phyloP scores from a whole-genome alignment of 2,113 vertebrate genomes.

The Australoheros scitulus region DNA sequence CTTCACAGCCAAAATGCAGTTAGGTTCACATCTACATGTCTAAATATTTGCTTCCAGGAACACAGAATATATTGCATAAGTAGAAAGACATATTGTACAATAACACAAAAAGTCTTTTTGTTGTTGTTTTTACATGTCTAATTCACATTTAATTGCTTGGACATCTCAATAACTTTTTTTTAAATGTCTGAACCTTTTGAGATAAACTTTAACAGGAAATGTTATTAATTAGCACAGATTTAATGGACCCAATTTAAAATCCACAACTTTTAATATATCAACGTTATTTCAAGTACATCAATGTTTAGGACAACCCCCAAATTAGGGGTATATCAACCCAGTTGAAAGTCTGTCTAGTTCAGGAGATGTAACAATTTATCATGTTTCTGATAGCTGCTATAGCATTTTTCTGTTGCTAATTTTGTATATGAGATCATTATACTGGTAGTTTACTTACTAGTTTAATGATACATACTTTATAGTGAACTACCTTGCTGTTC shows the following conservation, averaged over 20 bases:
- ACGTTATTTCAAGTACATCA: not conserved
- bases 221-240: not conserved
- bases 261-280: not conserved
- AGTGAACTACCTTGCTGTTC: not conserved
- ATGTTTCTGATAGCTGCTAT: not conserved
- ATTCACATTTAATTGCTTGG: not conserved
- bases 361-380: not conserved
- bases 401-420: not conserved
- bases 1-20: conserved; percentile 61
- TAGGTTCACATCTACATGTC: conserved; percentile 71
- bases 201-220: not conserved
- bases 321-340: not conserved
- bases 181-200: not conserved
- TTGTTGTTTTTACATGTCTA: not conserved
- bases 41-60: conserved; percentile 75
- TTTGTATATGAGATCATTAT: not conserved
- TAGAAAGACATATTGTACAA: conserved; percentile 40
- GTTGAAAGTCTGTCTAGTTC: not conserved
- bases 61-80: conserved; percentile 53
- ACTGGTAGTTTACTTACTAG: not conserved
- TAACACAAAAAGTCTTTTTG: not conserved
- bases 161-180: not conserved
- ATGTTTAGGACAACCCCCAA: not conserved
- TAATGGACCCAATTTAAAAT: not conserved
- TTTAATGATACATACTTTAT: no score